Percentiles rank a stretch among this genome's conserved stretches.
These are phyloP conservation scores for Drosophila lutescens DNA, from an alignment of 2,888 invertebrate species.

Conservation along the genomic window DNA sequence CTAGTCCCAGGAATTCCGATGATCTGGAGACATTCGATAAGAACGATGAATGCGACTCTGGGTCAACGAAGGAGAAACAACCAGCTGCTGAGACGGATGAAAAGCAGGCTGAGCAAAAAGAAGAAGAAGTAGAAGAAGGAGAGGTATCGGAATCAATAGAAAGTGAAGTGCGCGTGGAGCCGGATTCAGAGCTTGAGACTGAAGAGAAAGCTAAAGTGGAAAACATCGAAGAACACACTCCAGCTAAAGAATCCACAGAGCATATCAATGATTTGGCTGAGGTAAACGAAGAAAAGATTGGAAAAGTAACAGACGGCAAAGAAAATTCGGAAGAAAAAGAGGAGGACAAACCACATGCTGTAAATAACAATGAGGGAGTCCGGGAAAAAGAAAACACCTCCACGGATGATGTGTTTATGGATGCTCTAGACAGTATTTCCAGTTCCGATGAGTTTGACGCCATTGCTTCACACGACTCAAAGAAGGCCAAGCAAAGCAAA, in stretches of 20 bases:
- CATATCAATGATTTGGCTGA: background rate
- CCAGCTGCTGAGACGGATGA: constrained; percentile 20
- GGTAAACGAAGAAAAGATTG: background rate
- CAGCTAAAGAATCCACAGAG: background rate
- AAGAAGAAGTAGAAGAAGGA: constrained; percentile 5
- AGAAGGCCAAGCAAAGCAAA: background rate
- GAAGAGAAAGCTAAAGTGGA: background rate
- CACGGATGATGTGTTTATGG: constrained; percentile 59
- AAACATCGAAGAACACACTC: background rate
- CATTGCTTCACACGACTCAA: constrained; percentile 5
- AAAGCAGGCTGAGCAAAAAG: background rate
- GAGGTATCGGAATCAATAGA: background rate
- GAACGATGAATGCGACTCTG: constrained; percentile 17
- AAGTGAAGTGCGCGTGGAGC: constrained; percentile 11
- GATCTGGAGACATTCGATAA: constrained; percentile 29
- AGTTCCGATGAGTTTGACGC: constrained; percentile 62
- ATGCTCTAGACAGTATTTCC: constrained; percentile 65
- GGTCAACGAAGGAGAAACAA: constrained; percentile 1
- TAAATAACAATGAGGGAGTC: background rate
- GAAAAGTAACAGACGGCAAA: background rate
- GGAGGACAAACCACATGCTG: background rate
- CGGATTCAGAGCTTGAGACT: background rate
- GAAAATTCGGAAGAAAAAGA: background rate
- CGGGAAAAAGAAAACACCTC: constrained; percentile 7
- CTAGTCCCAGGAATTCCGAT: constrained; percentile 41